phyloP scores from a whole-genome alignment of 2,888 invertebrate species.

The Eristalis intricaria region DNA sequence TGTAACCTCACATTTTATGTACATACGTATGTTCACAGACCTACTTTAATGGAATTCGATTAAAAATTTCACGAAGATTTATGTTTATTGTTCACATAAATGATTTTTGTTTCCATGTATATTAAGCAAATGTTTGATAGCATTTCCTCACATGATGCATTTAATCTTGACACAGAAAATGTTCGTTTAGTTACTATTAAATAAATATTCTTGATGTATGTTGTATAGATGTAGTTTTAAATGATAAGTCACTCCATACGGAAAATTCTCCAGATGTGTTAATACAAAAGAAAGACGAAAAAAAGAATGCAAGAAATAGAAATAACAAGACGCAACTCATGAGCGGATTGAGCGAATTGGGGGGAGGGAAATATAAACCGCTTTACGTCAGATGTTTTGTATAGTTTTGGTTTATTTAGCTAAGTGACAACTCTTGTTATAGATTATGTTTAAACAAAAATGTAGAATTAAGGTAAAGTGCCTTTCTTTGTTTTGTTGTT shows the following conservation, averaged over 20 bases:
- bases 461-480: background rate
- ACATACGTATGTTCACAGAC: too few species aligned
- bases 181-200: conserved; percentile 2
- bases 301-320: conserved; percentile 32
- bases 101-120: too few species aligned
- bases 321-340: background rate
- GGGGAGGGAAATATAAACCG: background rate
- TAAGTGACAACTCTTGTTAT: background rate
- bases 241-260: conserved; percentile 34
- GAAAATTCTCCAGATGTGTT: background rate
- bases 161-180: background rate
- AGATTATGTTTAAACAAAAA: background rate
- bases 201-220: conserved; percentile 38
- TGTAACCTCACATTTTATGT: too few species aligned
- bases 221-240: conserved; percentile 33
- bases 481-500: conserved; percentile 15
- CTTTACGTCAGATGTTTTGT: background rate
- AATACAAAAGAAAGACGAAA: conserved; percentile 53
- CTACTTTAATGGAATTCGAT: too few species aligned
- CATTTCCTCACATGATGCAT: background rate
- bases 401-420: background rate
- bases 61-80: too few species aligned
- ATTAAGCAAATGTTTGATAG: background rate
- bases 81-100: too few species aligned
- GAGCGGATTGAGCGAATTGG: background rate